Evolutionary conservation across 1,140 invertebrate genomes (phyloP).

Genomic region (Limonius californicus): DNA sequence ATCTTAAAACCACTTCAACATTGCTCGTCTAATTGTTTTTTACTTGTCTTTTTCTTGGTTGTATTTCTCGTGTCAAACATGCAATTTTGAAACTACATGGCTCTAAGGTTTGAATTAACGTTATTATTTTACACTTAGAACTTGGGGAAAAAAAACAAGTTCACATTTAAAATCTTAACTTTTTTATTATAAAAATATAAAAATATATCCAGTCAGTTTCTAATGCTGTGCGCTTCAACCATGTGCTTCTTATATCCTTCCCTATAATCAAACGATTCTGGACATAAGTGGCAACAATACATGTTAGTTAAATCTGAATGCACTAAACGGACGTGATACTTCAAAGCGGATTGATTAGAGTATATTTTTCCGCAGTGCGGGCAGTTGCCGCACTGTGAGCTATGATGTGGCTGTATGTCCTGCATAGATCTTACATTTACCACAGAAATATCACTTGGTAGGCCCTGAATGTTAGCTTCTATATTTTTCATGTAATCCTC

Average conservation of each 20-base stretch:
- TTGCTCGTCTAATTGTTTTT: no score
- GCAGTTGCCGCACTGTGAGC: slow-evolving; percentile 59
- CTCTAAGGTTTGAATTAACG: no score
- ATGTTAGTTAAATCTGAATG: slow-evolving; percentile 63
- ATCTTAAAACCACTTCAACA: no score
- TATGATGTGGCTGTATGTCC: slow-evolving; percentile 50
- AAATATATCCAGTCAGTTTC: slow-evolving; percentile 49
- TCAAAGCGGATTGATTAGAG: slow-evolving; percentile 61
- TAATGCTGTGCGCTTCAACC: slow-evolving; percentile 59
- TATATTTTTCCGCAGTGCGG: slow-evolving; percentile 58
- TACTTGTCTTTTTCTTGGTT: no score
- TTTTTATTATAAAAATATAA: slow-evolving; percentile 3
- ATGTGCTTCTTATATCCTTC: slow-evolving; percentile 64
- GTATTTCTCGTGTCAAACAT: no score
- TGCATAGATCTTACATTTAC: slow-evolving; percentile 5
- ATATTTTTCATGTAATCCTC: not conserved
- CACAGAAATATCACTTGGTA: slow-evolving; percentile 10
- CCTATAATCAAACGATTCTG: slow-evolving; percentile 59
- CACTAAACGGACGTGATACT: slow-evolving; percentile 65
- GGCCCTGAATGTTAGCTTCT: slow-evolving; percentile 13
- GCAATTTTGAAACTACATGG: no score
- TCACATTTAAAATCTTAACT: no score
- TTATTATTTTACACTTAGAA: no score
- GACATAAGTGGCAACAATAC: slow-evolving; percentile 62
- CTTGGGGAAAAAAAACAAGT: no score